Evolutionary conservation across 2,888 invertebrate species (phyloP), one percentile per base, ranked within the genome.

Genomic region (Dryococelus australis): DNA sequence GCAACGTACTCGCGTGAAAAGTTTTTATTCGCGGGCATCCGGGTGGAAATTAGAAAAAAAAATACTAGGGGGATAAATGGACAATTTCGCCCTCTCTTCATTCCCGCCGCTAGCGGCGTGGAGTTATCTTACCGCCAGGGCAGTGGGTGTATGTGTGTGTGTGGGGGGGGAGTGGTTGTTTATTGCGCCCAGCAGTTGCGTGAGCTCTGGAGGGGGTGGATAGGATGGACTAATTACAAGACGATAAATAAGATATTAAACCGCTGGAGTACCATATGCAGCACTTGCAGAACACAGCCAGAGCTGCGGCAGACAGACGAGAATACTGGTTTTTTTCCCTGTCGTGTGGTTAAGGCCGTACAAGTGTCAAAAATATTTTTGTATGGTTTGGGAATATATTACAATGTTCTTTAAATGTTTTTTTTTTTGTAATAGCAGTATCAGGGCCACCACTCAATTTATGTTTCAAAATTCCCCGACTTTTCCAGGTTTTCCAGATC

Each of bases 221-320:
- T 10, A 24, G 65, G 65, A 8, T 9, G 65, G 65, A 20, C 24
- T 65, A 65, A 65, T 65, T n/a, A 65, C 65, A 65, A 65, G 65
- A 65, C 65, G 65, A 65, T 65, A 65, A 65, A 65, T 65, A 65
- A 65, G 65, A 65, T 65, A 65, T 65, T 20, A 65, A 65, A 65
- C 65, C 65, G 65, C 65, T n/a, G 24, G 24, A n/a, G 65, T 8
- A 24, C 65, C 65, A 47, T 47, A 16, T 47, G 47, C 47, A 35
- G 35, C 35, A 35, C 35, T 35, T 4, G 35, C 35, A 35, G 35
- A 35, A 4, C 4, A 35, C 35, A 1, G 47, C 47, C 47, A 47
- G 2, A 4, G 47, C 47, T 47, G 47, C 47, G 47, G 47, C 16
- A 16, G 47, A 8, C 47, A 47, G 47, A 47, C 35, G 35, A 35